Evolutionary conservation across 2,888 invertebrate species (phyloP), one percentile per base, ranked within the genome.

Genomic region (Xylophagus ater): DNA sequence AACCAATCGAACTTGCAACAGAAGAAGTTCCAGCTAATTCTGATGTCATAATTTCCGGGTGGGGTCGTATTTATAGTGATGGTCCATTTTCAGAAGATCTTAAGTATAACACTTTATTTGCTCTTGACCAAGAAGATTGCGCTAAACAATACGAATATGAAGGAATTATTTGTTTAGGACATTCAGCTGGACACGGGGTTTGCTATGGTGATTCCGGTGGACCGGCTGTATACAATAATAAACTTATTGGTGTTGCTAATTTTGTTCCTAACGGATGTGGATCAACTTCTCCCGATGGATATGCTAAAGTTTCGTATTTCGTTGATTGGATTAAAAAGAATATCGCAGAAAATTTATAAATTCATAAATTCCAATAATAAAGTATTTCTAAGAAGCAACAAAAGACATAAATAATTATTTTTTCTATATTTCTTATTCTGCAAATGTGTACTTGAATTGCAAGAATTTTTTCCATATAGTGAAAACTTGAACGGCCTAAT

Each of bases 171-270:
- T 62, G 62, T 32, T 49, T 62, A 45, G 43, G 42, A 4, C 56
- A 58, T 32, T 24, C 32, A 12, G 4, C 26, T 1, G 42, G 43
- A 12, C 43, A 54, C 44, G 62, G 62, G 4, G 58, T 54, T 19
- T 62, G 63, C 32, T 49, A 52, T 18, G 62, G 60, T 8, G 61
- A 62, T 40, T 60, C 60, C 2, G 63, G 62, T 21, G 61, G 63
- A 7, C 61, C 61, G 10, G 59, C 58, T n/a, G 48, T 54, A 19
- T 56, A 54, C 19, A 43, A 50, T 1, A 49, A 47, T 0, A 41
- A 43, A 15, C 43, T 62, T 18, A 53, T 57, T 9, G 62, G 63
- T 34, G 48, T 62, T 17, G 53, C 60, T 34, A 59, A 56, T 26
- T 62, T 56, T 37, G 49, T 57, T 9, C 30, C 56, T 4, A 52